Base-by-base conservation (phyloP, 2,113 vertebrate genomes). In the Pluvialis apricaria region DNA sequence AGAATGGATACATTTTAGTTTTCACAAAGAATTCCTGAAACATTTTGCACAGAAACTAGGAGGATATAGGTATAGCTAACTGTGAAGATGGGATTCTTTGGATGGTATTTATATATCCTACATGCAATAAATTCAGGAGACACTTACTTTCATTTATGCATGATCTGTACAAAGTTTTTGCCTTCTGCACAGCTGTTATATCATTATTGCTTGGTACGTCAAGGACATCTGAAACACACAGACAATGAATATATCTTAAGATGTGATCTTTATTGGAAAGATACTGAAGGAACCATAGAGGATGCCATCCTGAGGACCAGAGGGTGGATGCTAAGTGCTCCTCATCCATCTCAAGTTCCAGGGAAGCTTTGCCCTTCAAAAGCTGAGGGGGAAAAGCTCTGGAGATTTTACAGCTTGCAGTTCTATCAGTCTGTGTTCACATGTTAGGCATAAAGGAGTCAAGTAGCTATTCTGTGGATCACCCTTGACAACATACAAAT, bases 61-160 rank as follows among this genome's bases (percentile, higher is more conserved):
- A 51, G 36, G 40, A 54, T 20, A 5, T 8, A 17, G 5, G 34
- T 9, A 47, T 3, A 68, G 58, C 25, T 72, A 65, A 16, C 38
- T 20, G 45, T 20, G 51, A 84, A 44, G 52, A n/a, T 24, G 60
- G n/a, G 31, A 51, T 57, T 82, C 47, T 45, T 2, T 24, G 40
- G 44, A 31, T 45, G 19, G 31, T 38, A 4, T 21, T 34, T 42
- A 17, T 25, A 7, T 8, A 3, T 19, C 9, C 69, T 49, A 24
- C 2, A 3, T 6, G 31, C n/a, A 40, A 0, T 11, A 55, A 31
- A 29, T 34, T 34, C 57, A 28, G 69, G 44, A 86, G 26, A 82
- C 95, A 98, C 99, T 99, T 97, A 99, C 99, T 98, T 96, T 99
- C 99, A 97, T 99, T 99, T 82, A 98, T 97, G 83, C 99, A 99